Base-by-base conservation (phyloP, 2,888 invertebrate species). In the Altica lythri region DNA sequence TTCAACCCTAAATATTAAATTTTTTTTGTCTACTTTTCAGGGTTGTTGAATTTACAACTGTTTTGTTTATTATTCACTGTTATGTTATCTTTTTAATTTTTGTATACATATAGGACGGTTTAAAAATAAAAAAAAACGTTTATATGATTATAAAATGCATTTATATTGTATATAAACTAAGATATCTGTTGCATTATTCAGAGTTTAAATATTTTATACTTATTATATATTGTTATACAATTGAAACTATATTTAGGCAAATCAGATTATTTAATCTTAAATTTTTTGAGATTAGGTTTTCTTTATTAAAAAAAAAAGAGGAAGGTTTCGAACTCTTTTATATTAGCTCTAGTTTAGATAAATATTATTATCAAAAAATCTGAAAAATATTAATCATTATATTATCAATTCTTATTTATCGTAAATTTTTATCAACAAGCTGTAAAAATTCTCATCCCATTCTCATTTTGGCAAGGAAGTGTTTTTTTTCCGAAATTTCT, bases 201-300 rank as follows among this genome's bases (percentile, higher is more conserved):
- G 60, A 62, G 62, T 62, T 55, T 62, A 60, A 53, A 57, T 49
- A 57, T 59, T 55, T 62, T 54, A 49, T 45, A 45, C 32, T 45
- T 51, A 57, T 52, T 53, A 57, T 59, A 62, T 59, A 62, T 60
- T 62, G 62, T 62, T 62, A 62, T 59, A 57, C 57, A 62, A 59
- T 60, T 59, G 57, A 61, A 57, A 54, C 32, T 55, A 42, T 55
- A 50, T 46, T 42, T 46, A 46, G 46, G 40, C 27, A 25, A 32
- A 25, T 40, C 35, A 14, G 40, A 30, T 42, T 49, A 34, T 49
- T 49, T 49, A 22, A 14, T 49, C 25, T 49, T 37, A 32, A 49
- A 49, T 40, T 38, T 45, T 55, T 55, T 40, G 35, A 45, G 35
- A 40, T 46, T 49, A 38, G 30, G 32, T 49, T 50, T 44, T 55